A percentile compares a stretch with the other conserved stretches of the same genome.
Evolutionary conservation across 2,888 invertebrate species (phyloP).

Genomic region (Chloromyia formosa): DNA sequence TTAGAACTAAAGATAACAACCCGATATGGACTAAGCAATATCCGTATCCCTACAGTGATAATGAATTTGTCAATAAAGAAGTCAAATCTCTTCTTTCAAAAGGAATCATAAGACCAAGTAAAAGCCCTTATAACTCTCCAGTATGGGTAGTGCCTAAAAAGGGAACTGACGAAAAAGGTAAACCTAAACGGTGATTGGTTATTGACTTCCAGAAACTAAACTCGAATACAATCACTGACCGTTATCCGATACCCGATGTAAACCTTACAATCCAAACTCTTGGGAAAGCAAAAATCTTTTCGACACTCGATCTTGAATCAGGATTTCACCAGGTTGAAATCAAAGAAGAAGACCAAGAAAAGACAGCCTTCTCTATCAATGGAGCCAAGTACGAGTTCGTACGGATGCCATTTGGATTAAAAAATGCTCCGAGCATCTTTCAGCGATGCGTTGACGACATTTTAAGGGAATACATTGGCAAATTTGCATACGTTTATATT

Average conservation of each 20-base stretch:
- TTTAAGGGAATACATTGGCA: conserved; percentile 48
- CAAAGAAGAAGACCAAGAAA: conserved; percentile 21
- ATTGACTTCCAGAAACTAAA: conserved; percentile 21
- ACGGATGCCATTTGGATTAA: conserved; percentile 46
- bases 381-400: conserved; percentile 44
- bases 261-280: conserved; percentile 5
- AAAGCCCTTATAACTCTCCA: background rate
- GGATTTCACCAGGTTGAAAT: conserved; percentile 18
- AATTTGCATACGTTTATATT: conserved; percentile 50
- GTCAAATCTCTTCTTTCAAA: background rate
- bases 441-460: no score
- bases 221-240: conserved; percentile 7
- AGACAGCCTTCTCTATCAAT: conserved; percentile 24
- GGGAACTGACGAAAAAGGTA: background rate
- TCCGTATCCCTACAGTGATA: background rate
- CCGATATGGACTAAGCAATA: conserved; percentile 7
- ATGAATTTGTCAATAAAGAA: conserved; percentile 13
- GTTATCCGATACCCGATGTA: conserved; percentile 18
- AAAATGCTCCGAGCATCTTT: conserved; percentile 45
- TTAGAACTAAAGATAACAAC: background rate
- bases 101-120: background rate
- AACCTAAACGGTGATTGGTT: no score
- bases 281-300: background rate
- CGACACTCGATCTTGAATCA: conserved; percentile 38
- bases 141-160: conserved; percentile 19